Evolutionary conservation across 2,888 invertebrate species (phyloP).

Genomic region (Parnassius apollo): DNA sequence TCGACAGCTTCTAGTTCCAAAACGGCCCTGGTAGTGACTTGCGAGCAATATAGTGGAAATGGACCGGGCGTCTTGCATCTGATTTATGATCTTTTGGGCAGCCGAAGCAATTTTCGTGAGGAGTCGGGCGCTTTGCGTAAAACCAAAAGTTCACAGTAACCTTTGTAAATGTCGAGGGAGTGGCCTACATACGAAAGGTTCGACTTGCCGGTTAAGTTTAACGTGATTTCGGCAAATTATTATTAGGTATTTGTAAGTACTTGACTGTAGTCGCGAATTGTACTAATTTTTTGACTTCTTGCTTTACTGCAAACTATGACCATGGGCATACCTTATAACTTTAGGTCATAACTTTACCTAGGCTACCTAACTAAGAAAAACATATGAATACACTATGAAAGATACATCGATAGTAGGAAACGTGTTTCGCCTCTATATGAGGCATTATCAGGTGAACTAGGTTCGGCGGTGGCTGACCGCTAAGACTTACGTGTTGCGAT

Average conservation of each 20-base stretch:
- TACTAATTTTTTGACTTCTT: too few relatives aligned
- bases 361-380: too few relatives aligned
- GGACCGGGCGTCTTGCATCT: conserved; percentile 32
- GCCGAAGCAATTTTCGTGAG: conserved; percentile 28
- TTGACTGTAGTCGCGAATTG: not conserved
- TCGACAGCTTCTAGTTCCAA: not conserved
- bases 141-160: conserved; percentile 45
- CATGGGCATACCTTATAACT: too few relatives aligned
- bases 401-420: too few relatives aligned
- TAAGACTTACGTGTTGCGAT: too few relatives aligned
- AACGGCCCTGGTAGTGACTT: conserved; percentile 4
- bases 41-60: conserved; percentile 34
- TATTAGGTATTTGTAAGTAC: conserved; percentile 4
- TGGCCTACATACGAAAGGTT: conserved; percentile 38
- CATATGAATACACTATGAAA: too few relatives aligned
- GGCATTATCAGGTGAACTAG: too few relatives aligned
- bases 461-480: too few relatives aligned
- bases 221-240: conserved; percentile 9
- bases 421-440: too few relatives aligned
- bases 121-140: conserved; percentile 30
- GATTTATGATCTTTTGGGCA: conserved; percentile 36
- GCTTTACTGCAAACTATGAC: too few relatives aligned
- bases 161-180: conserved; percentile 46
- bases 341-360: too few relatives aligned
- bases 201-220: conserved; percentile 21